phyloP scores from a whole-genome alignment of 1,140 invertebrate species.

The Apolygus lucorum region DNA sequence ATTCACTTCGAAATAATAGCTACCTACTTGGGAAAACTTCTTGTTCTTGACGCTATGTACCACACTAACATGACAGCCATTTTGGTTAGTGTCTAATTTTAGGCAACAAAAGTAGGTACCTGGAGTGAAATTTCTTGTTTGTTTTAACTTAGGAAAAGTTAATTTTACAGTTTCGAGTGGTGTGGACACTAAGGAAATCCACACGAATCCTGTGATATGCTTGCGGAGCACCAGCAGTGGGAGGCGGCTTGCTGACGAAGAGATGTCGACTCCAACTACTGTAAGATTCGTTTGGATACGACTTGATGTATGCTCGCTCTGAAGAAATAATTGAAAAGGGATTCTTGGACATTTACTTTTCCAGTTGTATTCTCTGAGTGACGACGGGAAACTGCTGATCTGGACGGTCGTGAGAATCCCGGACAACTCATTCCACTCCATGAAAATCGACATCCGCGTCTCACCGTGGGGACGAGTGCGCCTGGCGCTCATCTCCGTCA shows the following conservation, averaged over 20 bases:
- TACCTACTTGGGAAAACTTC: background rate
- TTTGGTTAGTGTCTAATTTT: no score
- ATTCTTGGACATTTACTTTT: no score
- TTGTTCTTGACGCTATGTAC: no score
- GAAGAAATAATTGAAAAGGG: no score
- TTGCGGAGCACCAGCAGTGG: background rate
- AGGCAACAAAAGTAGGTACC: no score
- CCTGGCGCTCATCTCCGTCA: background rate
- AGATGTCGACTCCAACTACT: background rate
- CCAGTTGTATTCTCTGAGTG: conserved; percentile 17
- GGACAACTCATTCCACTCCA: no score
- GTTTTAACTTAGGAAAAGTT: background rate
- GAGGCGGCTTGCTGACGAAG: background rate
- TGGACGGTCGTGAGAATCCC: background rate
- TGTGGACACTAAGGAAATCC: background rate
- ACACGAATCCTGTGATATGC: background rate
- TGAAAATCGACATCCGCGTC: background rate
- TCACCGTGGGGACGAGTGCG: conserved; percentile 6
- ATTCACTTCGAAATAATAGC: no score
- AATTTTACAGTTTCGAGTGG: conserved; percentile 1
- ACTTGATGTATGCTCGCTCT: no score
- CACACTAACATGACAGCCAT: no score
- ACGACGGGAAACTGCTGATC: conserved; percentile 14
- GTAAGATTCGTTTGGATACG: no score
- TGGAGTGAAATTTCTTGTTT: no score